Evolutionary conservation across 2,113 vertebrate genomes (phyloP).

Genomic region (Hemibagrus wyckioides): DNA sequence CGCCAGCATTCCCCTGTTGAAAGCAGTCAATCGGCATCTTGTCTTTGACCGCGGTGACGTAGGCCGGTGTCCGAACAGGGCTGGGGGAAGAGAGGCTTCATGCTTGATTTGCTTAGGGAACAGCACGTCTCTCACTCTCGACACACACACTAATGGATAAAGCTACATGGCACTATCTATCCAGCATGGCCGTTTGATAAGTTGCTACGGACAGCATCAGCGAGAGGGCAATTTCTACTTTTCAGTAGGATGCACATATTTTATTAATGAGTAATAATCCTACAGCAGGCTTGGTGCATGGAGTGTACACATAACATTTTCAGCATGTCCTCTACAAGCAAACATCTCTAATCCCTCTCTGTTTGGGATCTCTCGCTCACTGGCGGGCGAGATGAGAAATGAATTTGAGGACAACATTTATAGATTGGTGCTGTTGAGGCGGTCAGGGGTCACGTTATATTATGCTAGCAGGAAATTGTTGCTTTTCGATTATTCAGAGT

Average conservation of each 20-base stretch:
- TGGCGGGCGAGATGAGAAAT: conserved; percentile 6
- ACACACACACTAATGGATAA: conserved; percentile 32
- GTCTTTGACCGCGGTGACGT: conserved; percentile 73
- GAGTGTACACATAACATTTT: conserved; percentile 20
- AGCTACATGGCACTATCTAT: background rate
- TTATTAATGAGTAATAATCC: conserved; percentile 40
- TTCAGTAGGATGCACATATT: conserved; percentile 5
- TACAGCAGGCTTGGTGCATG: conserved; percentile 1
- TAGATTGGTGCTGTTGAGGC: conserved; percentile 1
- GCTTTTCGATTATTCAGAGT: conserved; percentile 39
- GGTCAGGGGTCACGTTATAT: conserved; percentile 31
- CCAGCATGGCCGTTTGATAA: background rate
- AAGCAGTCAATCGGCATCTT: conserved; percentile 78
- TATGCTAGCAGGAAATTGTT: conserved; percentile 34
- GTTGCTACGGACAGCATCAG: background rate
- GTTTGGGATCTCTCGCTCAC: conserved; percentile 4
- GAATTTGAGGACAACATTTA: conserved; percentile 22
- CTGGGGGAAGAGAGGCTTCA: conserved; percentile 71
- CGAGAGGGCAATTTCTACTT: background rate
- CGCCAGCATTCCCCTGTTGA: conserved; percentile 71
- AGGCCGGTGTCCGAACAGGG: conserved; percentile 69
- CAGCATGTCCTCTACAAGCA: conserved; percentile 20
- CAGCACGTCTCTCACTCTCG: conserved; percentile 57
- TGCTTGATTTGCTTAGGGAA: conserved; percentile 71
- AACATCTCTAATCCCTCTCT: conserved; percentile 38